A percentile compares a stretch with the other conserved stretches of the same genome.
These are phyloP conservation scores for Zapornia atra DNA, from an alignment of 2,113 vertebrate species.

Conservation along the genomic window DNA sequence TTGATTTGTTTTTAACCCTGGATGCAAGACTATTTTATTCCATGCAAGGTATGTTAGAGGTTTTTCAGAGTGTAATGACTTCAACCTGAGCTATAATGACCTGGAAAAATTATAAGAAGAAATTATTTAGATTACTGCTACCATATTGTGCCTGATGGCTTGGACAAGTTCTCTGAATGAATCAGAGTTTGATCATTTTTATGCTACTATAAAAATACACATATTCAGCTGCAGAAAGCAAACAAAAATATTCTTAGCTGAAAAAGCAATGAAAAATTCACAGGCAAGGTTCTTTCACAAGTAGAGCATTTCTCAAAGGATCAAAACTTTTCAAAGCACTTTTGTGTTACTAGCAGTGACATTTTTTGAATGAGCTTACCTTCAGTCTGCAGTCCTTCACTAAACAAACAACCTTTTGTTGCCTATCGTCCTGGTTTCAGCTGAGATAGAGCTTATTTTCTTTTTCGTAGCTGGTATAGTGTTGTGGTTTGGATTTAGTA, in stretches of 20 bases:
- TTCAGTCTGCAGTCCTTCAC: neutral
- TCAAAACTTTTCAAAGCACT: neutral
- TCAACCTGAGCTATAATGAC: neutral
- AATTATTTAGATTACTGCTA: neutral
- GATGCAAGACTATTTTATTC: neutral
- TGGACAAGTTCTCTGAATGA: neutral
- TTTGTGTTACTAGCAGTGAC: neutral
- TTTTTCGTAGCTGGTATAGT: too few species aligned
- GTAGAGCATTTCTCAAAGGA: neutral
- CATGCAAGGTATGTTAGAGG: neutral
- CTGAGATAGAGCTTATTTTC: too few species aligned
- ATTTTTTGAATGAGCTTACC: neutral
- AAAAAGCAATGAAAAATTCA: neutral
- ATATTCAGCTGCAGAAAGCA: neutral
- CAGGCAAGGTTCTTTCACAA: neutral
- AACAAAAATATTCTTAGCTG: neutral
- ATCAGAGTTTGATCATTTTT: neutral
- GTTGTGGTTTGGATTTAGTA: too few species aligned
- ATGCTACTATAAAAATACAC: neutral
- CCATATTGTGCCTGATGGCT: neutral
- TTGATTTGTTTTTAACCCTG: neutral
- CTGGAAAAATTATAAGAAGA: neutral
- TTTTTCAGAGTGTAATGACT: neutral
- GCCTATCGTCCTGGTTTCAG: neutral
- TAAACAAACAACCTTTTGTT: neutral